Base-by-base conservation (phyloP, 2,113 vertebrate species). In the Pseudorhombus dupliciocellatus region DNA sequence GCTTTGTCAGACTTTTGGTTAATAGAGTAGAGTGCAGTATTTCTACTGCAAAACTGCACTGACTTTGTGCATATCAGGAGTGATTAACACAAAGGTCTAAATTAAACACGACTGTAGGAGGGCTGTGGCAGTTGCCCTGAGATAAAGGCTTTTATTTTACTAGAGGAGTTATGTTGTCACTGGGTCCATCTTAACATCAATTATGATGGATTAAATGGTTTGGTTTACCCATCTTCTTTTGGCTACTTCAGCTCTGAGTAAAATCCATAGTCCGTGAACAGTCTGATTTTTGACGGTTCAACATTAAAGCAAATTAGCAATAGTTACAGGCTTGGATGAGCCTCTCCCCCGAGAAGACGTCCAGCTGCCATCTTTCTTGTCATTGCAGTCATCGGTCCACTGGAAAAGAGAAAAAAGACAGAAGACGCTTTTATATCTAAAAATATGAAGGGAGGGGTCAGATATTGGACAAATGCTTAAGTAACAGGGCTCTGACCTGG, bases 321-420 rank as follows among this genome's bases (percentile, higher is more conserved):
- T 20, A 88, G 93, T 84, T 92, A 97, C 97, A 85, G 92, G 95
- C 44, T 89, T 94, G 40, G 87, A 90, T 0, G 91, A 94, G 5
- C 90, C 92, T 88, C 94, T 95, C 28, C 94, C 96, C 88, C 91
- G 93, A 25, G 96, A 95, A 26, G 96, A 96, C 21, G 96, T 93
- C 91, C 95, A 95, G 90, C 93, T 94, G 63, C 93, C 92, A 73
- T 96, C 96, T 46, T 95, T 93, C 79, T 94, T 95, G 80, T 97
- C 93, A 0, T 89, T 95, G 73, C 94, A 97, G 87, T 97, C 94
- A 1, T 96, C 93, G 0, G 96, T 96, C 97, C 97, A 99, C 97
- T 99, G 91, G n/a, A 30, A 48, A 25, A 86, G 56, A 82, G 2
- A 66, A 64, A 6, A 12, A 1, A 6, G 2, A 2, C 1, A 31